These are phyloP conservation scores for Microchrysa polita DNA, from an alignment of 2,888 invertebrate species.

Conservation along the genomic window DNA sequence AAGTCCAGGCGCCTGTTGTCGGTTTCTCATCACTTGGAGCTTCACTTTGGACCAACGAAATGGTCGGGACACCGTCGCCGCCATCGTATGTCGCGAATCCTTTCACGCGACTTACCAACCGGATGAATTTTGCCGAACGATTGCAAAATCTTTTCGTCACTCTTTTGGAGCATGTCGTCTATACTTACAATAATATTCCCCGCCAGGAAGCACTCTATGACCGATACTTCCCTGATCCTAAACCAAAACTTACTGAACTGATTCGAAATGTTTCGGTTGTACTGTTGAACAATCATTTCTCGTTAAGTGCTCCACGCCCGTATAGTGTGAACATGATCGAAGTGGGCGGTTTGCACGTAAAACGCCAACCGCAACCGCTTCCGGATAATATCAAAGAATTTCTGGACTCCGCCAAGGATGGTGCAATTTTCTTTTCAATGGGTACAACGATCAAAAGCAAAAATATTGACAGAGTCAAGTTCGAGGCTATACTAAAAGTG, in stretches of 20 bases:
- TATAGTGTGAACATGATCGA: slow-evolving; percentile 63
- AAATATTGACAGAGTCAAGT: slow-evolving; percentile 56
- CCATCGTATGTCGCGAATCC: slow-evolving; percentile 59
- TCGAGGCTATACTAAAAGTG: slow-evolving; percentile 52
- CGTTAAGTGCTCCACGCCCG: slow-evolving; percentile 59
- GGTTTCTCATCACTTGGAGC: slow-evolving; percentile 51
- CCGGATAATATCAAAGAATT: slow-evolving; percentile 61
- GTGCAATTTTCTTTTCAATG: slow-evolving; percentile 66
- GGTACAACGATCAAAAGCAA: slow-evolving; percentile 62
- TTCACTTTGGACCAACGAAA: slow-evolving; percentile 49
- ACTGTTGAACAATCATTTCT: slow-evolving; percentile 60
- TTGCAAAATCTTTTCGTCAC: slow-evolving; percentile 57
- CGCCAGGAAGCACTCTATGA: slow-evolving; percentile 56
- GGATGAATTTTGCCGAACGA: slow-evolving; percentile 61
- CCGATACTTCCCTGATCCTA: slow-evolving; percentile 56
- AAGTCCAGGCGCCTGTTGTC: slow-evolving; percentile 29
- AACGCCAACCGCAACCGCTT: slow-evolving; percentile 56
- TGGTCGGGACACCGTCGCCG: slow-evolving; percentile 58
- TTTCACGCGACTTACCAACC: slow-evolving; percentile 56
- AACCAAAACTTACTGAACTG: slow-evolving; percentile 55
- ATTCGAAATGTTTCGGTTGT: slow-evolving; percentile 58
- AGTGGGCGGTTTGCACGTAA: slow-evolving; percentile 63
- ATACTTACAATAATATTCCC: slow-evolving; percentile 57
- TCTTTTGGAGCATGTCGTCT: slow-evolving; percentile 54
- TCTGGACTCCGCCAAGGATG: slow-evolving; percentile 62